A percentile compares a stretch with the other conserved stretches of the same genome.
Conservation (phyloP, 2,888 invertebrate genomes). For the Leucophora obtusa region DNA sequence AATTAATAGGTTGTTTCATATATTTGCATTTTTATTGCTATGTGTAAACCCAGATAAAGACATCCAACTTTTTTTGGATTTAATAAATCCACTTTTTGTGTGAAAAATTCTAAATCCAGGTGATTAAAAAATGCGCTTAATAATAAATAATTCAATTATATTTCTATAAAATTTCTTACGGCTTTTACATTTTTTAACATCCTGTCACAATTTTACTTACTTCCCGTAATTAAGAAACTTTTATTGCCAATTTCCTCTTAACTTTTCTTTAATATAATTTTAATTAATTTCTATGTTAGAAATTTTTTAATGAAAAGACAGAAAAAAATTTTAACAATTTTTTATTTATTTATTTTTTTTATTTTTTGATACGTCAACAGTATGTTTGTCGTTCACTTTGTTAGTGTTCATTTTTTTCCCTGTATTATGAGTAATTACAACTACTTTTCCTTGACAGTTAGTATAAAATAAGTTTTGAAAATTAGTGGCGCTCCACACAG, state of each 20-base stretch:
- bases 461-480: constrained; percentile 36
- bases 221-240: not conserved
- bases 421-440: constrained; percentile 47
- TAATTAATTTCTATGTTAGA: not conserved
- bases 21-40: too few relatives aligned
- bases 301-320: not conserved
- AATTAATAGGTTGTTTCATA: too few relatives aligned
- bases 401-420: constrained; percentile 11
- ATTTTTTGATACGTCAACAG: constrained; percentile 5
- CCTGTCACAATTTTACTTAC: too few relatives aligned
- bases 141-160: too few relatives aligned
- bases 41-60: too few relatives aligned
- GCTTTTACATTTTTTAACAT: too few relatives aligned
- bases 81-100: too few relatives aligned
- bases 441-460: constrained; percentile 47
- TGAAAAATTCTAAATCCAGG: too few relatives aligned
- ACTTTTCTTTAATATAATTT: constrained; percentile 1
- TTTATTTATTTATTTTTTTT: not conserved
- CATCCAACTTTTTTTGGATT: too few relatives aligned
- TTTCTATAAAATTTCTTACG: too few relatives aligned
- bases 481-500: constrained; percentile 34
- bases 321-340: not conserved
- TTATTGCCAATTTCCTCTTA: not conserved
- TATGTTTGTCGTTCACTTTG: constrained; percentile 4
- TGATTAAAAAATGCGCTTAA: too few relatives aligned